Evolutionary conservation across 2,113 vertebrate genomes (phyloP), one percentile per base, ranked within the genome.

Genomic region (Myotis lucifugus): DNA sequence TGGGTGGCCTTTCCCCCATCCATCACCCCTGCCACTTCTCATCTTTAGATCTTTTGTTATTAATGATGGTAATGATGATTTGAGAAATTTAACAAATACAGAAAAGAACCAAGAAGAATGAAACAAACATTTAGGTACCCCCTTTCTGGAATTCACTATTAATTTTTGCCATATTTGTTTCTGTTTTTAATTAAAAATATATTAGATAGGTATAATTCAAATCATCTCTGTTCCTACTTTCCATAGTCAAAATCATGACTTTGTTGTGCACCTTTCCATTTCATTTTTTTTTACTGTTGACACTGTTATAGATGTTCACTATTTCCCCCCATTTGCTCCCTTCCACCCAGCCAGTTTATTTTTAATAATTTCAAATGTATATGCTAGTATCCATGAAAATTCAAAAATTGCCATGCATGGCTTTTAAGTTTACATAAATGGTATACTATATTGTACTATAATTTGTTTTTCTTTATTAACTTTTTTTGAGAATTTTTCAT

Each of bases 401-500:
- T 52, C 4, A 88, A 91, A 85, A 29, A 83, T 67, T 85, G 8
- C 25, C 32, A 17, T 37, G 13, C 73, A 12, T 73, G 40, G 3
- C 37, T 81, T 93, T 96, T n/a, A 95, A 91, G 18, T 42, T 90
- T 77, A 70, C 12, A 64, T 79, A 61, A 90, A 69, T 42, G 19
- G 5, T 40, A 25, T 73, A 40, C 4, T 48, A 37, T 34, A 72
- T 21, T 14, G 56, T 70, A 25, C 19, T 92, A 70, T 87, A 88
- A 95, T 56, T 72, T 72, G 40, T 34, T 87, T 79, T 93, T 79
- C 34, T 93, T 84, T 52, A 79, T 79, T 52, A 76, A 72, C 21
- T 86, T 46, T 90, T 90, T 85, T 92, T 90, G 72, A 76, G 64
- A 72, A 32, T 40, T 94, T 76, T 93, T 94, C 46, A 84, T 66